phyloP scores from a whole-genome alignment of 2,113 vertebrate species.

The Siphamia tubifer region DNA sequence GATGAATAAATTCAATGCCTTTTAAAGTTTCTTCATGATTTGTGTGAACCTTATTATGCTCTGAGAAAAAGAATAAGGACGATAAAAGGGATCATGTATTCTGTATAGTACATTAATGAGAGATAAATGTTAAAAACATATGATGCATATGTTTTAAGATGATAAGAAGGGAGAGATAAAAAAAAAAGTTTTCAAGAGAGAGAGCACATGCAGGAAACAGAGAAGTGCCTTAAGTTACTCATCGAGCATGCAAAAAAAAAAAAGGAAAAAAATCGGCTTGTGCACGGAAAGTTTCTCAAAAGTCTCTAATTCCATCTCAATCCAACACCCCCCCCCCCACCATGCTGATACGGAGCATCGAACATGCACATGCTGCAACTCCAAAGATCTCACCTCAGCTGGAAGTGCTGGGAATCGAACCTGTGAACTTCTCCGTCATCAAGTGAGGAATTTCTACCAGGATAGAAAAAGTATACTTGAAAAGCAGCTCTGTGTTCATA shows the following conservation, averaged over 20 bases:
- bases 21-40: no score
- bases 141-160: no score
- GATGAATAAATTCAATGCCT: no score
- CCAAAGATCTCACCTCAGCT: constrained; percentile 76
- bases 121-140: background rate
- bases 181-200: background rate
- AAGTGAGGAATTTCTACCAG: constrained; percentile 77
- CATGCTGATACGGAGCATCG: background rate
- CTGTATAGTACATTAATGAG: background rate
- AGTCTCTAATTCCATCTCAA: background rate
- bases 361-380: background rate
- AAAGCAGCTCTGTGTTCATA: background rate
- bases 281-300: background rate
- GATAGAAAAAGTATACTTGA: constrained; percentile 27
- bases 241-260: background rate
- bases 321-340: background rate
- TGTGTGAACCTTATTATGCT: background rate
- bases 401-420: constrained; percentile 81
- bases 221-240: background rate
- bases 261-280: background rate
- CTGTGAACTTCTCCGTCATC: constrained; percentile 79
- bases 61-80: background rate
- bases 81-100: no score
- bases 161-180: background rate
- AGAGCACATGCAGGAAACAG: background rate